Percentiles rank a stretch among this genome's conserved stretches.
Conservation (phyloP, 2,888 invertebrate species). For the Thymelicus lineola region DNA sequence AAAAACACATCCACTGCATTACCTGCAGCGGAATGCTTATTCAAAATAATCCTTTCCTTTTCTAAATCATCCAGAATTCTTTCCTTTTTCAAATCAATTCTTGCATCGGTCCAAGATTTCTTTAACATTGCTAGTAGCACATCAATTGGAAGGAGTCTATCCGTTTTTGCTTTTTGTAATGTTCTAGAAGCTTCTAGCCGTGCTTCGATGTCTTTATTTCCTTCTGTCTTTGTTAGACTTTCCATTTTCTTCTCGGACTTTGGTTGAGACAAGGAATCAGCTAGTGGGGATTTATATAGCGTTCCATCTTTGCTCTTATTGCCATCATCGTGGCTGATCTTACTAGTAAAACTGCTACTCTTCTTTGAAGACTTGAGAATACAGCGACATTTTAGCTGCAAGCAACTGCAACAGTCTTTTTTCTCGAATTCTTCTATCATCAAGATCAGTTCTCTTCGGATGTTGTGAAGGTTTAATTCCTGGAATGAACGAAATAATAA, state of each 20-base stretch:
- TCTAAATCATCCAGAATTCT: slow-evolving; percentile 1
- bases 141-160: neutral
- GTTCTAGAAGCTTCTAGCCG: slow-evolving; percentile 41
- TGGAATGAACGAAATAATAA: slow-evolving; percentile 42
- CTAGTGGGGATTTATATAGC: slow-evolving; percentile 25
- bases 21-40: neutral
- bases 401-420: slow-evolving; percentile 50
- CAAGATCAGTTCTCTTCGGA: slow-evolving; percentile 50
- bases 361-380: slow-evolving; percentile 28
- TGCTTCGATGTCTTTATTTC: slow-evolving; percentile 39
- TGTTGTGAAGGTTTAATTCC: slow-evolving; percentile 55
- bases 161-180: neutral
- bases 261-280: slow-evolving; percentile 30
- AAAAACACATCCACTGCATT: slow-evolving; percentile 46
- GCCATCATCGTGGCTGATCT: neutral
- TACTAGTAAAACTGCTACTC: slow-evolving; percentile 12
- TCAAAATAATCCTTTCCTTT: slow-evolving; percentile 14
- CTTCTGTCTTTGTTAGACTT: slow-evolving; percentile 33
- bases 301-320: slow-evolving; percentile 1
- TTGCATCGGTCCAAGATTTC: slow-evolving; percentile 16
- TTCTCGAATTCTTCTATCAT: slow-evolving; percentile 51
- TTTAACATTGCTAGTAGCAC: slow-evolving; percentile 1
- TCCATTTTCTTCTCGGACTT: slow-evolving; percentile 17
- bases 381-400: slow-evolving; percentile 51
- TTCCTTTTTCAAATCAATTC: neutral